Base-by-base conservation (phyloP, 2,113 vertebrate species). In the Gallinago paraguaiae region DNA sequence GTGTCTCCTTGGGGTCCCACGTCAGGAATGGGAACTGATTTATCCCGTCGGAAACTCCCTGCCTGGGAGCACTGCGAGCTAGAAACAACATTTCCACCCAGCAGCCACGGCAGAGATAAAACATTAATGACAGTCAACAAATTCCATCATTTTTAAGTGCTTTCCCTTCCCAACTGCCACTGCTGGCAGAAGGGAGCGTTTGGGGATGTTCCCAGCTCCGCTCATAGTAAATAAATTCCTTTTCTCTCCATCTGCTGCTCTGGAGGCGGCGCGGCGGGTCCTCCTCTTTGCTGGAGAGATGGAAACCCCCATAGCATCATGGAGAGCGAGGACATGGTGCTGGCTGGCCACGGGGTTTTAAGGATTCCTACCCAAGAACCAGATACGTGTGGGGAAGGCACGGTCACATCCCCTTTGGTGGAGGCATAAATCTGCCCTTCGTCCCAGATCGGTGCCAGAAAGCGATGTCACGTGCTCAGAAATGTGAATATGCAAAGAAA, bases 151-250 rank as follows among this genome's bases (percentile, higher is more conserved):
- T 95, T 84, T 84, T 4, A 86, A 82, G 65, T 69, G 88, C 61
- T 91, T 86, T 93, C 77, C 57, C 60, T 89, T 91, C 91, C 92
- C 77, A 94, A 82, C 86, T 86, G 88, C 90, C 0, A 5, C 87
- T 92, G 86, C 86, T 96, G 96, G 96, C 95, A 94, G 72, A 96
- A 65, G 94, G 82, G 90, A 93, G 69, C 4, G 4, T 69, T 72
- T 90, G 88, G 86, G 88, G 95, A 79, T 61, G 88, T 96, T 97
- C 80, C 92, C 88, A 69, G 69, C 67, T 92, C 11, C 7, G 0
- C 18, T 88, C 17, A 6, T 45, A 96, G 93, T 94, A 96, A 97
- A 94, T 69, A 96, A 91, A 94, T 86, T 69, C 90, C 65, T 90
- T 60, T 80, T 17, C 56, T 82, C 83, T 93, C 95, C 95, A 97